Conservation (phyloP, 2,888 invertebrate genomes). For the Liposcelis brunnea region DNA sequence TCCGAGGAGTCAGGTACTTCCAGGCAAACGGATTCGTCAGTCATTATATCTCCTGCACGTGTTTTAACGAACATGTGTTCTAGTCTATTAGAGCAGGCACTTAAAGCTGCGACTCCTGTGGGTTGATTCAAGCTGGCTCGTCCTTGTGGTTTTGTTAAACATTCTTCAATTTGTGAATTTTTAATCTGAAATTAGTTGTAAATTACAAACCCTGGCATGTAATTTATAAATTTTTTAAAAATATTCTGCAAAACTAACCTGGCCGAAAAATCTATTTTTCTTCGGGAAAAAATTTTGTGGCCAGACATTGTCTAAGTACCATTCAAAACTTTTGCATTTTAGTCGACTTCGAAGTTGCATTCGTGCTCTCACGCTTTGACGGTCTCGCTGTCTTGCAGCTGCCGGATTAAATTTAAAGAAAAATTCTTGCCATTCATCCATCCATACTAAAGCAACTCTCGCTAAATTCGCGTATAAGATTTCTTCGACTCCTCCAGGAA, state of each 20-base stretch:
- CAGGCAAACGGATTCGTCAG: slow-evolving; percentile 73
- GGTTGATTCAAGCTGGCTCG: slow-evolving; percentile 43
- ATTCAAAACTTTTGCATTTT: slow-evolving; percentile 41
- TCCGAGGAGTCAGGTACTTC: slow-evolving; percentile 39
- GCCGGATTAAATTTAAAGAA: slow-evolving; percentile 72
- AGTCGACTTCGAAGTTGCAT: slow-evolving; percentile 34
- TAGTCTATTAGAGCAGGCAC: slow-evolving; percentile 41
- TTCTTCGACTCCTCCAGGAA: slow-evolving; percentile 77
- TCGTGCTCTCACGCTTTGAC: slow-evolving; percentile 42
- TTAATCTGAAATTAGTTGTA: slow-evolving; percentile 33
- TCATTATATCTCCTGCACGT: slow-evolving; percentile 54
- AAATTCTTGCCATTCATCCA: slow-evolving; percentile 93
- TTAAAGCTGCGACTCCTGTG: slow-evolving; percentile 49
- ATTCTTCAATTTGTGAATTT: slow-evolving; percentile 34
- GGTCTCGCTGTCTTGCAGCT: slow-evolving; percentile 38
- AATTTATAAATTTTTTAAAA: neutral
- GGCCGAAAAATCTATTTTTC: slow-evolving; percentile 73
- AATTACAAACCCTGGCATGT: neutral
- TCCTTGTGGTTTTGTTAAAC: slow-evolving; percentile 45
- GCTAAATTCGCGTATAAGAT: slow-evolving; percentile 83
- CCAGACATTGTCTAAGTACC: slow-evolving; percentile 92
- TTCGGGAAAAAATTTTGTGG: slow-evolving; percentile 91
- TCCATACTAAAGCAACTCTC: slow-evolving; percentile 89
- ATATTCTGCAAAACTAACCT: slow-evolving; percentile 33
- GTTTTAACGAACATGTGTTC: slow-evolving; percentile 57